These are phyloP conservation scores for Drosophila borealis DNA, from an alignment of 2,888 invertebrate genomes.

Conservation along the genomic window DNA sequence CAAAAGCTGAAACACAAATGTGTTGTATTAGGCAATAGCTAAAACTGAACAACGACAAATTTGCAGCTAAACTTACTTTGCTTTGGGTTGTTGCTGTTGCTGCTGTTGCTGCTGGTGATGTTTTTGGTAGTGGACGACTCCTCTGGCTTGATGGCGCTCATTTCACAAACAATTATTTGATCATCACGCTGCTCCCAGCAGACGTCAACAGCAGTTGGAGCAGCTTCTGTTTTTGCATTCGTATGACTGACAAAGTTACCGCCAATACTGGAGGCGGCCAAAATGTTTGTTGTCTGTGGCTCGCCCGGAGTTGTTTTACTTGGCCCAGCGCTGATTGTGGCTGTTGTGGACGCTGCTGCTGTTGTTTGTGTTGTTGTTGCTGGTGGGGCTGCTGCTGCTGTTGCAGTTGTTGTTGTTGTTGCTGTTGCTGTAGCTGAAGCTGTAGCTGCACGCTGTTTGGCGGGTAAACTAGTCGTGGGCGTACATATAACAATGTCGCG, in stretches of 20 bases:
- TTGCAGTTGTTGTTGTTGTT: slow-evolving; percentile 26
- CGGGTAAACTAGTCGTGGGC: slow-evolving; percentile 66
- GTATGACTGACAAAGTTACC: slow-evolving; percentile 38
- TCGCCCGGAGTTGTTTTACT: slow-evolving; percentile 33
- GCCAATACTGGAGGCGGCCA: slow-evolving; percentile 18
- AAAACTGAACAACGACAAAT: background rate
- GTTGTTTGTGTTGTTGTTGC: slow-evolving; percentile 10
- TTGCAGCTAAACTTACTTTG: slow-evolving; percentile 53
- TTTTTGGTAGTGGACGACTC: slow-evolving; percentile 42
- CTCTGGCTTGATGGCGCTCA: slow-evolving; percentile 65
- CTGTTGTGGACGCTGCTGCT: slow-evolving; percentile 18
- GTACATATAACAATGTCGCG: slow-evolving; percentile 67
- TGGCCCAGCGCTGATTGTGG: slow-evolving; percentile 16
- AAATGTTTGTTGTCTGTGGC: slow-evolving; percentile 24
- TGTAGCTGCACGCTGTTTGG: slow-evolving; percentile 67
- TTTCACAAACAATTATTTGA: slow-evolving; percentile 62
- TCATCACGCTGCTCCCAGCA: slow-evolving; percentile 56
- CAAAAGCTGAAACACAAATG: slow-evolving; percentile 47
- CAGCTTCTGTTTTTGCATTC: slow-evolving; percentile 43
- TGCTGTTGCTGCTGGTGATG: slow-evolving; percentile 20
- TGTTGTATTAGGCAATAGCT: background rate
- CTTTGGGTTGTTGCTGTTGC: slow-evolving; percentile 58
- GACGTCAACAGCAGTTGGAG: slow-evolving; percentile 20
- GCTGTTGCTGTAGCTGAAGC: slow-evolving; percentile 31
- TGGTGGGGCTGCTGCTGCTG: slow-evolving; percentile 18